Evolutionary conservation across 2,888 invertebrate species (phyloP), one percentile per base, ranked within the genome.

Genomic region (Timandra comae): DNA sequence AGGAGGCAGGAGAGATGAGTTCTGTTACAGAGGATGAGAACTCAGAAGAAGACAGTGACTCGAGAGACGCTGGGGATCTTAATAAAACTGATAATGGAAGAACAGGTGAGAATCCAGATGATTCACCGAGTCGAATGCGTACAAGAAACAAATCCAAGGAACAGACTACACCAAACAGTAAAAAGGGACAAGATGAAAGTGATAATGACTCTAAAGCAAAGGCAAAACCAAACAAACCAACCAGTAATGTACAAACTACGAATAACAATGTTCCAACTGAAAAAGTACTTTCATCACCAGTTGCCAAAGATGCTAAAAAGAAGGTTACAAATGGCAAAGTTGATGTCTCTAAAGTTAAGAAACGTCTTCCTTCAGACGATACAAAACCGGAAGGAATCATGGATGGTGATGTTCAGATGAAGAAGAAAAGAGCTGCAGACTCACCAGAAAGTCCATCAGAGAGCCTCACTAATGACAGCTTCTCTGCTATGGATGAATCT

Each of bases 21-120:
- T 93, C 94, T 38, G 92, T 93, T 41, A 93, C 93, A 32, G 94
- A 94, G 73, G 94, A 94, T 87, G 96, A 97, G 72, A 95, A 94
- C 81, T 97, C 97, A 47, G 97, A 97, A 70, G 96, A 97, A 73
- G 97, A 97, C 75, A 96, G 96, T 74, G 97, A 97, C 80, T 96
- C 95, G 37, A 89, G 96, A 65, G 95, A 96, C 63, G 91, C 95
- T 53, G 93, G 75, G 42, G 86, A 86, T 45, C 93, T 69, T 91
- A 94, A 81, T 91, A 96, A 86, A 93, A 95, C 81, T 91, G 96
- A 80, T 91, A 95, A 80, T 93, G 53, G 63, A 21, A 94, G 66
- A 92, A 93, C 74, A 88, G 92, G 60, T 49, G 90, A 90, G 32
- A 91, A 90, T 57, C 91, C 91, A 57, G 95, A 94, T 68, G 91